Evolutionary conservation across 2,797 vertebrate genomes (phyloP).

Genomic region (Anguilla marmorata): DNA sequence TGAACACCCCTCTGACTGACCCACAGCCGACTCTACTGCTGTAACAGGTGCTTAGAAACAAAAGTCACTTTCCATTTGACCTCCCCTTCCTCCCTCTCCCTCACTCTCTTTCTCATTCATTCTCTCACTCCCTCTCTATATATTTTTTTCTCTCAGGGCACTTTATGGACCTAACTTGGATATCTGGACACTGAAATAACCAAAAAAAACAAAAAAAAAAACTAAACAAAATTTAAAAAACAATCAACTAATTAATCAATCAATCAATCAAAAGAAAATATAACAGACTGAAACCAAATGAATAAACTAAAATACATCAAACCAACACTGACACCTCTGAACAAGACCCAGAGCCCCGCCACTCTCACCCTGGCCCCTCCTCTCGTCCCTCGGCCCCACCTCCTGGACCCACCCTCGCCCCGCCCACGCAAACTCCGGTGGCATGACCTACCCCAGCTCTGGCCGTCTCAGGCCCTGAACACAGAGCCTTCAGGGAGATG

Average conservation of each 20-base stretch:
- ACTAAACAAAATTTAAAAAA: background rate
- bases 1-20: slow-evolving; percentile 97
- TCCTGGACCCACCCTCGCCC: slow-evolving; percentile 9
- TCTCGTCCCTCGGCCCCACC: background rate
- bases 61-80: background rate
- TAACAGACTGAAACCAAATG: slow-evolving; percentile 62
- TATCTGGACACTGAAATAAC: slow-evolving; percentile 64
- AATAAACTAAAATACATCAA: slow-evolving; percentile 38
- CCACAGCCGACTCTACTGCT: slow-evolving; percentile 28
- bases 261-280: slow-evolving; percentile 45
- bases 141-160: slow-evolving; percentile 24
- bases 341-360: slow-evolving; percentile 47
- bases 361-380: background rate
- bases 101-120: background rate
- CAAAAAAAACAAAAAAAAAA: slow-evolving; percentile 29
- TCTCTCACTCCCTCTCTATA: background rate
- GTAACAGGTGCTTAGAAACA: slow-evolving; percentile 30
- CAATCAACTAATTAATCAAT: too few relatives aligned
- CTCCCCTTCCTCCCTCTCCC: background rate
- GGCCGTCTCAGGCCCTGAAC: background rate
- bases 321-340: slow-evolving; percentile 47
- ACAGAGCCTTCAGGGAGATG: background rate
- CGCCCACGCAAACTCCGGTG: slow-evolving; percentile 21
- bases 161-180: slow-evolving; percentile 60
- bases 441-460: slow-evolving; percentile 24